These are phyloP conservation scores for Salvator merianae DNA, from an alignment of 2,113 vertebrate genomes.

Conservation along the genomic window DNA sequence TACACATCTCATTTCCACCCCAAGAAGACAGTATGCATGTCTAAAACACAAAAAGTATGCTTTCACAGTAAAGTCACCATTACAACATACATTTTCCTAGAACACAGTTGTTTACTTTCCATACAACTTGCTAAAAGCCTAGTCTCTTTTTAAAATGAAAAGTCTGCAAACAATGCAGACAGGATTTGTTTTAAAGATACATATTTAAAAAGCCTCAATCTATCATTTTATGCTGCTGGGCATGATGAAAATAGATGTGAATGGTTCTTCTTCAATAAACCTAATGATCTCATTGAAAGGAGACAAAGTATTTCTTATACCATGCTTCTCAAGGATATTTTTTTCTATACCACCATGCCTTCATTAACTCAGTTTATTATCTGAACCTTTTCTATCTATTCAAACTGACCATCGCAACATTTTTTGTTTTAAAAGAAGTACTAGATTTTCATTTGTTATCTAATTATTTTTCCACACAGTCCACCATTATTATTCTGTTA, in stretches of 20 bases:
- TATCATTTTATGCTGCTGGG: neutral
- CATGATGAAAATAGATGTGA: neutral
- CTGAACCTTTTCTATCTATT: too few species aligned
- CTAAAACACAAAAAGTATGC: neutral
- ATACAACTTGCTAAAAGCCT: neutral
- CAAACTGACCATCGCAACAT: too few species aligned
- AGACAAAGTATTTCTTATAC: neutral
- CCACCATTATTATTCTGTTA: too few species aligned
- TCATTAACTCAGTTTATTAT: too few species aligned
- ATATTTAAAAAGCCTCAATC: neutral
- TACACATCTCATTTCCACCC: too few species aligned
- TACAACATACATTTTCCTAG: neutral
- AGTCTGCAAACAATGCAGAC: neutral
- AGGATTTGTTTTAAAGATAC: neutral
- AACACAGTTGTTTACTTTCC: too few species aligned
- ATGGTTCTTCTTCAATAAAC: neutral
- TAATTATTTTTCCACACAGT: too few species aligned
- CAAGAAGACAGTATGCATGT: neutral
- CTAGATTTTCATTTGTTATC: too few species aligned
- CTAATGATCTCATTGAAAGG: neutral
- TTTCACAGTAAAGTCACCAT: neutral
- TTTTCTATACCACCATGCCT: neutral
- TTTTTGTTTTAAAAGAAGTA: too few species aligned
- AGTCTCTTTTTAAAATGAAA: neutral
- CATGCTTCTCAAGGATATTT: neutral